Percentiles rank a stretch among this genome's conserved stretches.
Evolutionary conservation across 2,113 vertebrate species (phyloP).

Genomic region (Rhinichthys klamathensis): DNA sequence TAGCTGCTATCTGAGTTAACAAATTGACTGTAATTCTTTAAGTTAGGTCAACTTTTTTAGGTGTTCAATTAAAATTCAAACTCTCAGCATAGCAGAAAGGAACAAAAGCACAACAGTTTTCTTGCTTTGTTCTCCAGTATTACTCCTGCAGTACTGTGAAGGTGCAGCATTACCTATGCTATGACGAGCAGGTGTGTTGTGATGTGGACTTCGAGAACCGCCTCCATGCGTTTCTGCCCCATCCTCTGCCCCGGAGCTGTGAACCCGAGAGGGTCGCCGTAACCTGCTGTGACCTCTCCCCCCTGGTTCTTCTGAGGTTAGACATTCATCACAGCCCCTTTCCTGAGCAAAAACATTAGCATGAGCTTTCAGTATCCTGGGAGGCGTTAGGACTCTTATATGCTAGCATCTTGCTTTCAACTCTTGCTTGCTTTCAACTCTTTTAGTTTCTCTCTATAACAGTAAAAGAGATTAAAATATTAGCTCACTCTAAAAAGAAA

Average conservation of each 20-base stretch:
- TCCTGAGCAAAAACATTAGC: constrained; percentile 26
- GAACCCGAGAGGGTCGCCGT: constrained; percentile 45
- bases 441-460: neutral
- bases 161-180: constrained; percentile 42
- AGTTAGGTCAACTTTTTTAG: neutral
- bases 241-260: constrained; percentile 57
- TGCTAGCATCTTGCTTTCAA: neutral
- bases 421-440: too few relatives aligned
- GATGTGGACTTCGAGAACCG: constrained; percentile 54
- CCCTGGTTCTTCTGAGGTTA: constrained; percentile 4
- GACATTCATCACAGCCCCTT: constrained; percentile 19
- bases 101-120: neutral
- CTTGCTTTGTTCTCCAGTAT: neutral
- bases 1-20: too few relatives aligned
- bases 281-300: constrained; percentile 29
- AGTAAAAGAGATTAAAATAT: constrained; percentile 1
- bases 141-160: neutral
- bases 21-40: neutral
- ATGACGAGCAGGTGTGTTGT: constrained; percentile 58
- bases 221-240: constrained; percentile 20
- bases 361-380: neutral
- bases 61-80: neutral
- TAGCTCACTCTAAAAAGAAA: too few relatives aligned
- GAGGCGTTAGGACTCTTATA: neutral
- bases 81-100: neutral